These are phyloP conservation scores for Tribolium castaneum DNA, from an alignment of 1,140 invertebrate species.

Conservation along the genomic window DNA sequence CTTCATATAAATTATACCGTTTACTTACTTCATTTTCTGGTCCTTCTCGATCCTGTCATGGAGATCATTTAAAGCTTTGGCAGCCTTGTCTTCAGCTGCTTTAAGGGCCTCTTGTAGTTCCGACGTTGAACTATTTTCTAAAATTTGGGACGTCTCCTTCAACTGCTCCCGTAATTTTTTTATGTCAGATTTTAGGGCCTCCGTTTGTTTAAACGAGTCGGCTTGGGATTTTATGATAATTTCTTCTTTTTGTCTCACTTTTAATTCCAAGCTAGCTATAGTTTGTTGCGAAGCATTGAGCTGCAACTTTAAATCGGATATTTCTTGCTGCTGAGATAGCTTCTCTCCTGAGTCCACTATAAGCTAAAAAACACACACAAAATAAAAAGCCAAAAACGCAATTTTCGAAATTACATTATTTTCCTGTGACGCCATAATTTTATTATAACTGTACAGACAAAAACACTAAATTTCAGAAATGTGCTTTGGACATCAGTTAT, in stretches of 20 bases:
- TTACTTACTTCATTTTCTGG: conserved; percentile 42
- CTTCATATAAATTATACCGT: neutral
- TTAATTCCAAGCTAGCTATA: conserved; percentile 45
- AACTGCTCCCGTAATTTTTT: conserved; percentile 49
- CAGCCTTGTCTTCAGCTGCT: conserved; percentile 43
- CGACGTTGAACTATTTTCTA: conserved; percentile 40
- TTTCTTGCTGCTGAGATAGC: conserved; percentile 46
- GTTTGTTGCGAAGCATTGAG: conserved; percentile 49
- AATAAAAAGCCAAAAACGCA: neutral
- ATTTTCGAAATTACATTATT: conserved; percentile 14
- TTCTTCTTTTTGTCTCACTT: conserved; percentile 52
- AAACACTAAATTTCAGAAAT: no score
- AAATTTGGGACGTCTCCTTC: conserved; percentile 38
- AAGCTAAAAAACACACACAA: neutral
- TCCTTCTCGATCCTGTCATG: conserved; percentile 39
- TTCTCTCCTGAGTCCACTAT: conserved; percentile 42
- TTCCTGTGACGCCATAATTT: conserved; percentile 1
- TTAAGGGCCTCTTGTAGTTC: conserved; percentile 46
- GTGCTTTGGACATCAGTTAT: neutral
- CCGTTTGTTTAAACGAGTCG: conserved; percentile 42
- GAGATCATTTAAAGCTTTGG: conserved; percentile 39
- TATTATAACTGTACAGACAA: neutral
- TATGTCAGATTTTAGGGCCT: conserved; percentile 43
- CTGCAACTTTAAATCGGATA: conserved; percentile 48
- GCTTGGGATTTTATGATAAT: conserved; percentile 50